Conservation (phyloP, 2,888 invertebrate genomes). For the Entomobrya multifasciata region DNA sequence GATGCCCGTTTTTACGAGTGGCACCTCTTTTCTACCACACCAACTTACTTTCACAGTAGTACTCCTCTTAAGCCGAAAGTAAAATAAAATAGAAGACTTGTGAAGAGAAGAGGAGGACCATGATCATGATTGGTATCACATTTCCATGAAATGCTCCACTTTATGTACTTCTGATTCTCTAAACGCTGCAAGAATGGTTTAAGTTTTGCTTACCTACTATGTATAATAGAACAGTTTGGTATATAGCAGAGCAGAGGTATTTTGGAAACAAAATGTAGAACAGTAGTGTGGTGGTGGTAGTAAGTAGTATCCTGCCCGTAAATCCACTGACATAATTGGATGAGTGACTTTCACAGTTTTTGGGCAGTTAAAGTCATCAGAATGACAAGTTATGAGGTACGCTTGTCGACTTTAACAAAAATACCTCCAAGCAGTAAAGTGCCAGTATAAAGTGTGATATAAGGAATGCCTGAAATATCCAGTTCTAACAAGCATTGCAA, state of each 20-base stretch:
- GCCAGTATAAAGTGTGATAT: conserved; percentile 31
- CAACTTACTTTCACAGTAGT: not conserved
- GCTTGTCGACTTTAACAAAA: conserved; percentile 37
- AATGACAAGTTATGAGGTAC: conserved; percentile 77
- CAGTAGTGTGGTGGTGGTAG: conserved; percentile 3
- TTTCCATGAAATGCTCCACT: conserved; percentile 15
- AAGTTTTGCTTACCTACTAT: too few species aligned
- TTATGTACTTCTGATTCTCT: not conserved
- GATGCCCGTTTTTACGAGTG: conserved; percentile 16
- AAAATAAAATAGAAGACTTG: not conserved
- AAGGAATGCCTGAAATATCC: too few species aligned
- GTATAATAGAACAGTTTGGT: too few species aligned
- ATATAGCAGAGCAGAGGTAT: too few species aligned
- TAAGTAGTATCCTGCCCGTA: conserved; percentile 52
- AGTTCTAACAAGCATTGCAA: too few species aligned
- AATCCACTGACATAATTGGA: conserved; percentile 77
- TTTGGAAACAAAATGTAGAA: conserved; percentile 16
- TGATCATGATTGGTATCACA: conserved; percentile 30
- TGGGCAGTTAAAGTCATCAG: conserved; percentile 75
- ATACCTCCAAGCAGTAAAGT: conserved; percentile 26
- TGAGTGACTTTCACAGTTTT: conserved; percentile 75
- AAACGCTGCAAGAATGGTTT: not conserved
- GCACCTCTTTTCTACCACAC: not conserved
- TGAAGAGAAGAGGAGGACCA: not conserved
- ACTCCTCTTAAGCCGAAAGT: not conserved